A percentile compares a stretch with the other conserved stretches of the same genome.
These are phyloP conservation scores for Megaustenia siamemsis DNA, from an alignment of 2,888 invertebrate species.

Conservation along the genomic window DNA sequence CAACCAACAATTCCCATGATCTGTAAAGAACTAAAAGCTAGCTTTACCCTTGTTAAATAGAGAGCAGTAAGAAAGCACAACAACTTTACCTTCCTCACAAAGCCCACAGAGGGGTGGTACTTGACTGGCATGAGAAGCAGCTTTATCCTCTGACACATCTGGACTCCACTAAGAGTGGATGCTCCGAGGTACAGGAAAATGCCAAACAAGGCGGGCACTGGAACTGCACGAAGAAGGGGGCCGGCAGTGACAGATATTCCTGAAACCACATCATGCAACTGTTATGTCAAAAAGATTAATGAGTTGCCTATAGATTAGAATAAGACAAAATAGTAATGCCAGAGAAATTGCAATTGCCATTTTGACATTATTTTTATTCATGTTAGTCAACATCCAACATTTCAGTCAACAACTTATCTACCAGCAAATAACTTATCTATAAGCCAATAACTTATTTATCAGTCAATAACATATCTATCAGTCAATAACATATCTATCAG, in stretches of 20 bases:
- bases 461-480: no score
- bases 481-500: background rate
- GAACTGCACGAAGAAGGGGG: slow-evolving; percentile 88
- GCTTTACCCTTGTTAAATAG: no score
- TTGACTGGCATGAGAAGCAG: slow-evolving; percentile 96
- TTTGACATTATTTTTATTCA: no score
- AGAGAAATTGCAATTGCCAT: background rate
- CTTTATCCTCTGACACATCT: slow-evolving; percentile 93
- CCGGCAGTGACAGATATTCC: slow-evolving; percentile 88
- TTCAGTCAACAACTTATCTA: background rate
- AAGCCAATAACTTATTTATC: no score
- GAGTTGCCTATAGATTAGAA: background rate
- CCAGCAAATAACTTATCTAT: no score
- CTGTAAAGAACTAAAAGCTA: no score
- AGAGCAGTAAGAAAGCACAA: no score
- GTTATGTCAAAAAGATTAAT: background rate
- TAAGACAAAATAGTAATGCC: no score
- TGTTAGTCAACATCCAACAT: no score
- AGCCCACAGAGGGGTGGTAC: slow-evolving; percentile 94
- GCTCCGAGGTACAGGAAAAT: slow-evolving; percentile 93
- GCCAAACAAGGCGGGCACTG: slow-evolving; percentile 97
- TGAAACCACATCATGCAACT: slow-evolving; percentile 56
- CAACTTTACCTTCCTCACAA: slow-evolving; percentile 90
- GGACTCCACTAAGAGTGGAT: slow-evolving; percentile 94
- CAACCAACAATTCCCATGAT: no score